Evolutionary conservation across 2,888 invertebrate species (phyloP), one percentile per base, ranked within the genome.

Genomic region (Taenaris catops): DNA sequence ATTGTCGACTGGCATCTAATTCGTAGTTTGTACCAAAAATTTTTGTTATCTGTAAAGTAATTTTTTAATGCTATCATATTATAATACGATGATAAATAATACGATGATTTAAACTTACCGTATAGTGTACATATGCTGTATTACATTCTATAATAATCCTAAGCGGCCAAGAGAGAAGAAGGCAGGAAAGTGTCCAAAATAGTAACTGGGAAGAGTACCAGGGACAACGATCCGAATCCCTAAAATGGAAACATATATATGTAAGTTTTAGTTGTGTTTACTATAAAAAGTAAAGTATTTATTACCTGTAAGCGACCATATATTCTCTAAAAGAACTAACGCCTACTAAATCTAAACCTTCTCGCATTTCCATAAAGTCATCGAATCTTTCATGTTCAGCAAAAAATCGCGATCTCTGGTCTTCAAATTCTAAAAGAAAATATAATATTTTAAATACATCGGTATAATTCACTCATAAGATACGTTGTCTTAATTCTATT

Each of bases 321-420:
- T 88, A 87, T 59, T 89, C 89, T 46, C 87, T 87, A 53, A 89
- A 89, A 2, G 84, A 83, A 44, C 80, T 81, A 44, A 91, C 89
- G 53, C 91, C 91, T 6, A 91, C 89, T 8, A 95, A 83, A 59
- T 94, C 94, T 44, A 95, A 80, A 0, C 94, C 94, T 62, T 95
- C 94, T 1, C 92, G 80, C 89, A 94, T 94, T 74, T 95, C 94
- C 92, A 94, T 93, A 67, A 94, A 95, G 68, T 95, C 94, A 58
- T 95, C 95, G 37, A 92, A 89, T 9, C 92, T 79, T 64, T 94
- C 94, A 71, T 94, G 93, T 47, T 93, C 93, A 34, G 92, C 91
- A 49, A 91, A 95, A 71, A 95, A 95, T 52, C 92, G 80, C 7
- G 92, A 91, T 42, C 95, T 81, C 62, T 94, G 94, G 46, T 94